Evolutionary conservation across 2,113 vertebrate species (phyloP), one percentile per base, ranked within the genome.

Genomic region (Apodemus sylvaticus): DNA sequence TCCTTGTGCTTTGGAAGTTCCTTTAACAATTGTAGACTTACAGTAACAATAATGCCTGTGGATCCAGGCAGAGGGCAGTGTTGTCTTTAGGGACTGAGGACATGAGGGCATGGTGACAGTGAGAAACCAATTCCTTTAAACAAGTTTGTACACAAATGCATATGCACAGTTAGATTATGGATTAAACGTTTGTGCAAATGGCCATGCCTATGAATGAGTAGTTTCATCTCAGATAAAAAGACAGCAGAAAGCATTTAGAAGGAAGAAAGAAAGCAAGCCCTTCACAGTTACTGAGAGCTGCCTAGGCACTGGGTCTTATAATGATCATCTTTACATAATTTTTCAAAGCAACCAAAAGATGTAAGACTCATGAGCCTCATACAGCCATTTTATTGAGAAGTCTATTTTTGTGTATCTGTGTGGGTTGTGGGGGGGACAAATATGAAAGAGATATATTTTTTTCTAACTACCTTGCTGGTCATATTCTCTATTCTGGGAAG

Each of bases 401-500:
- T 81, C 42, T 58, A 78, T 77, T 16, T 68, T 62, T 94, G 55
- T 45, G 20, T 87, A 39, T 39, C 20, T 39, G n/a, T 73, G n/a
- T 73, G 71, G n/a, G 71, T 42, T 68, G 34, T 12, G 13, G 42
- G 86, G 13, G 53, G 81, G 42, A 58, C 26, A 89, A 91, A 71
- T 68, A 89, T 60, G 34, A 95, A 94, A 74, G 2, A 4, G 42
- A 70, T 91, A 13, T 36, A 4, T 91, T 73, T 87, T 93, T 90
- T 95, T 87, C 70, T 96, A 88, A 88, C 94, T 88, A 93, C 78
- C 64, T 94, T 71, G 19, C 17, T 86, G 88, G 86, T 94, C 90
- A 45, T 92, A 95, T 48, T 90, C 85, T 97, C 81, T 96, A 62
- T 96, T 96, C 92, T 89, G 92, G 96, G 79, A 77, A 70, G 34